Percentiles rank a stretch among this genome's conserved stretches.
These are phyloP conservation scores for Aplodontia rufa DNA, from an alignment of 2,113 vertebrate genomes.

Conservation along the genomic window DNA sequence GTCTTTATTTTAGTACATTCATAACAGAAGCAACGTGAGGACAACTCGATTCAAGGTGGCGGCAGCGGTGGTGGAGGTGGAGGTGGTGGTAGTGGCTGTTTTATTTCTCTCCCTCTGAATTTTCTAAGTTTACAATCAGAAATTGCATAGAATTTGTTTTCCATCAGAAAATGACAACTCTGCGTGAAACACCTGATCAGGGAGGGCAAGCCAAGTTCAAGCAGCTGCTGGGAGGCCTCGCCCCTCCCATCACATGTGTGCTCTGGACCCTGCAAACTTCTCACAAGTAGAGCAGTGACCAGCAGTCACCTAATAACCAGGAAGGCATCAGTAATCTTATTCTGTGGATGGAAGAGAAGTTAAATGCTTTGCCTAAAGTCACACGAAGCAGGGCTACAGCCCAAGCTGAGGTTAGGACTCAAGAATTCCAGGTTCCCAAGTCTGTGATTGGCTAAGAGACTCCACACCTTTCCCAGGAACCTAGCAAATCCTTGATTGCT, in stretches of 20 bases:
- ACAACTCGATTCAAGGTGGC: conserved; percentile 76
- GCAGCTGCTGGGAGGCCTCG: conserved; percentile 26
- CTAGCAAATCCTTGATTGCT: neutral
- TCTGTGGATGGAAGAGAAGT: neutral
- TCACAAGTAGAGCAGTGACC: neutral
- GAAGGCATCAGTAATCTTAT: neutral
- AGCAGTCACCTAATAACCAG: neutral
- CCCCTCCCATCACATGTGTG: neutral
- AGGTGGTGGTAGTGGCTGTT: conserved; percentile 16
- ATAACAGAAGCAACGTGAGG: conserved; percentile 79
- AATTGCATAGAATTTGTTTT: conserved; percentile 88
- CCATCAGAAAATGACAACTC: conserved; percentile 82
- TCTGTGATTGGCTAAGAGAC: neutral
- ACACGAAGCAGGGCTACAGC: neutral
- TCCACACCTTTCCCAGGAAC: neutral
- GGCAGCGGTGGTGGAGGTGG: neutral
- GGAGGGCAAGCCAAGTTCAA: conserved; percentile 56
- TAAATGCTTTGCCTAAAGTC: neutral
- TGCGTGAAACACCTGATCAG: conserved; percentile 63
- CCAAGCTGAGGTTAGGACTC: neutral
- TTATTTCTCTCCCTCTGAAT: conserved; percentile 66
- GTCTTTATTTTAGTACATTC: conserved; percentile 82
- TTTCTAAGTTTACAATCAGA: conserved; percentile 81
- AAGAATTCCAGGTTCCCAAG: neutral
- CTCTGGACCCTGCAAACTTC: neutral